A percentile compares a stretch with the other conserved stretches of the same genome.
phyloP scores from a whole-genome alignment of 23 tunicate genomes.

The Diplosoma virens region DNA sequence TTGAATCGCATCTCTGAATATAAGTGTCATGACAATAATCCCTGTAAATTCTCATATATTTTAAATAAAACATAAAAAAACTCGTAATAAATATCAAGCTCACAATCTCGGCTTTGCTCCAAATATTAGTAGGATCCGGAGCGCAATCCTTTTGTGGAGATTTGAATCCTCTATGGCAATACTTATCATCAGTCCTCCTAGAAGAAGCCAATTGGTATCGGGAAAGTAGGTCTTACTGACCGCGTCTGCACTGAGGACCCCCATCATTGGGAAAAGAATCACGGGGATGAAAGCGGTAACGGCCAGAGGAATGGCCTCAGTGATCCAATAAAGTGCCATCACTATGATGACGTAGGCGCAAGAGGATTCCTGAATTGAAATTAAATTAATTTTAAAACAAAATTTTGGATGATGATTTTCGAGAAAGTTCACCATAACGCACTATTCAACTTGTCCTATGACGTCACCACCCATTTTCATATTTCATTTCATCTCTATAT shows the following conservation, averaged over 20 bases:
- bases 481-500: too few relatives aligned
- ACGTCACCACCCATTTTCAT: too few relatives aligned
- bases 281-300: slow-evolving; percentile 79
- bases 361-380: slow-evolving; percentile 46
- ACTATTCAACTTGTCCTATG: too few relatives aligned
- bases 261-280: slow-evolving; percentile 73
- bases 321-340: slow-evolving; percentile 95
- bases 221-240: slow-evolving; percentile 64
- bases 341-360: slow-evolving; percentile 64
- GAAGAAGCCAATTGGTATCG: slow-evolving; percentile 76
- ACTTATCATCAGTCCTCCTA: slow-evolving; percentile 85
- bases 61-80: not conserved
- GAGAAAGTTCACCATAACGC: too few relatives aligned
- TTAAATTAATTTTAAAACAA: not conserved
- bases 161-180: slow-evolving; percentile 56
- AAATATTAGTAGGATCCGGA: slow-evolving; percentile 52
- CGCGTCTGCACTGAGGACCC: slow-evolving; percentile 45
- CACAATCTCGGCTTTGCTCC: slow-evolving; percentile 81
- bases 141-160: slow-evolving; percentile 83
- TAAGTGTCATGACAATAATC: not conserved
- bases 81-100: not conserved
- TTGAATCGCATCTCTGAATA: too few relatives aligned
- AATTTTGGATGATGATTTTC: too few relatives aligned
- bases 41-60: not conserved
- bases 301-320: slow-evolving; percentile 74